Evolutionary conservation across 2,113 vertebrate genomes (phyloP), one percentile per base, ranked within the genome.

Genomic region (Eptatretus burgeri): DNA sequence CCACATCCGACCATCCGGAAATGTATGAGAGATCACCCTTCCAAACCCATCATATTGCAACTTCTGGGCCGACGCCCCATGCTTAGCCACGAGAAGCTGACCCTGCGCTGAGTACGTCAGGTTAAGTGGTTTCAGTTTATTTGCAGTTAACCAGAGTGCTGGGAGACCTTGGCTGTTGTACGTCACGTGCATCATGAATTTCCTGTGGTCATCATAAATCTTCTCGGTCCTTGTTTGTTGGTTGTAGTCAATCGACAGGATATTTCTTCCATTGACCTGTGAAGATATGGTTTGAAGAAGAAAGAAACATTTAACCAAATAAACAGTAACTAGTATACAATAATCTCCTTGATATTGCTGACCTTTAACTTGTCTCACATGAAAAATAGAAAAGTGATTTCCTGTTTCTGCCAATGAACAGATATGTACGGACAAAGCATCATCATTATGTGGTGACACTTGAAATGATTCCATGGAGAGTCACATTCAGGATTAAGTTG

Each of bases 121-220:
- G 0, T 98, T 98, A 74, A 98, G 88, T 1, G 89, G 83, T 0
- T 88, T 88, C 75, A 98, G 75, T 62, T 86, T 91, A 1, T 88
- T 95, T 78, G 88, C 95, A 14, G 91, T 88, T 63, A 95, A 73
- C 91, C 91, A 98, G 68, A 94, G 84, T 18, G 88, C 85, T 1
- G 91, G 89, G 11, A 87, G 80, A 18, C 91, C 91, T 70, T 89
- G 80, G 16, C 83, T 79, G 65, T 95, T 89, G 2, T 98, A 98
- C 67, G 93, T 91, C 72, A 98, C 95, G 70, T 87, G 79, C 66
- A 98, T 75, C 0, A 83, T 91, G 69, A 98, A 98, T 66, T 98
- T 98, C 2, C 91, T 78, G 74, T 98, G 91, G 65, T 98, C 91
- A 1, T 98, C 91, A 2, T 98, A 98, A 70, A 98, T 93, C 77